Evolutionary conservation across 1,140 invertebrate species (phyloP).

Genomic region (Drosophila navojoa): DNA sequence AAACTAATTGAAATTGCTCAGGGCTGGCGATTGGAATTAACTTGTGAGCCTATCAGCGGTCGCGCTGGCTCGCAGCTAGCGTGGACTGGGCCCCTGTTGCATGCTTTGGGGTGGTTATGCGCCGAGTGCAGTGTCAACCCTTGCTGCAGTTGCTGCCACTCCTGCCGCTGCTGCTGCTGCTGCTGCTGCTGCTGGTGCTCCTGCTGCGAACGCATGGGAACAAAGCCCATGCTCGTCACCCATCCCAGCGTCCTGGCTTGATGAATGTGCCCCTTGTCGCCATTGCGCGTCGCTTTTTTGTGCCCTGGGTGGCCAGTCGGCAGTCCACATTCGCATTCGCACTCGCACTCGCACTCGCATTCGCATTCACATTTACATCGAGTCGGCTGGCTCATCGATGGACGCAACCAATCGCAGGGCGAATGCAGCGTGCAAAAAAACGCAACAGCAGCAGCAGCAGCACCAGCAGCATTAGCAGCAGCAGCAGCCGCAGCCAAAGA

Average conservation of each 20-base stretch:
- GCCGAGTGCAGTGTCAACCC: conserved; percentile 45
- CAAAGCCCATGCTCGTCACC: conserved; percentile 21
- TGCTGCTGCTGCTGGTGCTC: conserved; percentile 18
- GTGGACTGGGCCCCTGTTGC: conserved; percentile 10
- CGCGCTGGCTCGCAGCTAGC: not conserved
- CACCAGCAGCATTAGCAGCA: conserved; percentile 49
- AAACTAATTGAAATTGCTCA: not conserved
- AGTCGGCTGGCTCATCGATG: conserved; percentile 56
- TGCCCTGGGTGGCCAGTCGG: conserved; percentile 20
- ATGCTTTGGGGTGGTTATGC: conserved; percentile 29
- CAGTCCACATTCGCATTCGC: conserved; percentile 8
- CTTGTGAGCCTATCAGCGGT: conserved; percentile 35
- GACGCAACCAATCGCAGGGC: conserved; percentile 73
- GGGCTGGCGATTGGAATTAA: not conserved
- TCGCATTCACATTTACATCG: not conserved
- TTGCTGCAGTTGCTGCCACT: conserved; percentile 21
- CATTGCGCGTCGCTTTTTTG: conserved; percentile 6
- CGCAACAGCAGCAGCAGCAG: conserved; percentile 51
- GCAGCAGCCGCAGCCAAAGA: conserved; percentile 31
- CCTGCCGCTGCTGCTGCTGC: conserved; percentile 9
- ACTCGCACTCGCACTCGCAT: conserved; percentile 1
- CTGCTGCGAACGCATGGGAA: conserved; percentile 33
- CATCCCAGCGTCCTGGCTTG: conserved; percentile 12
- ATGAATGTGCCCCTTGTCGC: conserved; percentile 45
- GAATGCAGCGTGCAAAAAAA: conserved; percentile 78